Base-by-base conservation (phyloP, 2,113 vertebrate genomes). In the Caretta caretta region DNA sequence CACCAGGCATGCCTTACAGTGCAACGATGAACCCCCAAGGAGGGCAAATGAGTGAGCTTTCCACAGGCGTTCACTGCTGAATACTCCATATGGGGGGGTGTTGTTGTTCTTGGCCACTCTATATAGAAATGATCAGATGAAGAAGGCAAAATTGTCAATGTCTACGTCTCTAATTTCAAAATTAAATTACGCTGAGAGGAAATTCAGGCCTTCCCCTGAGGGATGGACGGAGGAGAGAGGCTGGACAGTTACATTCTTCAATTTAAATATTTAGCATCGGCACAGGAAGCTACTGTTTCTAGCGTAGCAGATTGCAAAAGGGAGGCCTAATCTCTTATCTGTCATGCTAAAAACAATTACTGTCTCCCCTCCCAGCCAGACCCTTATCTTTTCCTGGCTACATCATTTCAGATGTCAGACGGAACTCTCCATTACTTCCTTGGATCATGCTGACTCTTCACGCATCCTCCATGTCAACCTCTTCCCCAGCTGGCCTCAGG, bases 261-360 rank as follows among this genome's bases (percentile, higher is more conserved):
- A 89, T 97, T 98, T 97, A 94, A 97, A 94, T 95, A 93, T 84
- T 97, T 94, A 96, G 87, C 93, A 56, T 76, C 75, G 83, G 89
- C 86, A 87, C 76, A 93, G 94, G 92, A 98, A 97, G 89, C 97
- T 93, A 97, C 95, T 95, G 96, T 97, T 98, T 97, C 96, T 86
- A 97, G 84, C 78, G 57, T n/a, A 80, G 92, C 83, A 95, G 91
- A 86, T 90, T 94, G 97, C 93, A 97, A 87, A 86, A 0, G 3
- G 84, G 91, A 97, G 91, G 87, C 89, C 87, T 98, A 84, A 95
- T 94, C 93, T 98, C 97, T 96, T 96, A 97, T 98, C 98, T 98
- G 96, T 97, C 96, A 95, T 5, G n/a, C 94, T 98, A 94, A 95
- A 98, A 98, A 93, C 97, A 98, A 98, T 98, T 97, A 98, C 93